Percentiles rank a stretch among this genome's conserved stretches.
These are phyloP conservation scores for Mythimna ferrago DNA, from an alignment of 2,888 invertebrate species.

Conservation along the genomic window DNA sequence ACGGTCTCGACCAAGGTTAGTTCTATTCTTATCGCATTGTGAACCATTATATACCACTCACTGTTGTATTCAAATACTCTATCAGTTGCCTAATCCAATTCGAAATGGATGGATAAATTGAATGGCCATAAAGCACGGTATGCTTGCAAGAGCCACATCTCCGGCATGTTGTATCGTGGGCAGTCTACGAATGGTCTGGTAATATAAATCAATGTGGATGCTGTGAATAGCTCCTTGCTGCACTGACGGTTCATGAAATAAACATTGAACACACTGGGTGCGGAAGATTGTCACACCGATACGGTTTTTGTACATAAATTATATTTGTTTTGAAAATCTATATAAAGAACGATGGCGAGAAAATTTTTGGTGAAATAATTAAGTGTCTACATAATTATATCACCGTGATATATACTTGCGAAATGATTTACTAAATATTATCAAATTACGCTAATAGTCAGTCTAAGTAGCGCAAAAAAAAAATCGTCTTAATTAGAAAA, in stretches of 20 bases:
- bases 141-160: slow-evolving; percentile 18
- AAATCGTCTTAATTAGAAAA: no score
- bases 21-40: slow-evolving; percentile 11
- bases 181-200: slow-evolving; percentile 13
- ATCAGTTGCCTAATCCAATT: background rate
- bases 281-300: slow-evolving; percentile 42
- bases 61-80: background rate
- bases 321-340: no score
- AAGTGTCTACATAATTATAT: no score
- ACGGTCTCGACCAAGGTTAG: slow-evolving; percentile 1
- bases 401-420: no score
- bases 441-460: no score
- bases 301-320: background rate
- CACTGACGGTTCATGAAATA: slow-evolving; percentile 50
- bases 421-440: no score
- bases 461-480: no score
- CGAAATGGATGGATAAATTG: slow-evolving; percentile 3
- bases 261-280: slow-evolving; percentile 36
- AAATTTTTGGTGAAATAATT: no score
- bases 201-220: slow-evolving; percentile 57
- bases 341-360: no score
- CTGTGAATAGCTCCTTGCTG: slow-evolving; percentile 37
- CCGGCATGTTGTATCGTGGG: slow-evolving; percentile 44
- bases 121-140: slow-evolving; percentile 4
- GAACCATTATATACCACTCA: background rate